Evolutionary conservation across 2,113 vertebrate genomes (phyloP).

Genomic region (Scomber japonicus): DNA sequence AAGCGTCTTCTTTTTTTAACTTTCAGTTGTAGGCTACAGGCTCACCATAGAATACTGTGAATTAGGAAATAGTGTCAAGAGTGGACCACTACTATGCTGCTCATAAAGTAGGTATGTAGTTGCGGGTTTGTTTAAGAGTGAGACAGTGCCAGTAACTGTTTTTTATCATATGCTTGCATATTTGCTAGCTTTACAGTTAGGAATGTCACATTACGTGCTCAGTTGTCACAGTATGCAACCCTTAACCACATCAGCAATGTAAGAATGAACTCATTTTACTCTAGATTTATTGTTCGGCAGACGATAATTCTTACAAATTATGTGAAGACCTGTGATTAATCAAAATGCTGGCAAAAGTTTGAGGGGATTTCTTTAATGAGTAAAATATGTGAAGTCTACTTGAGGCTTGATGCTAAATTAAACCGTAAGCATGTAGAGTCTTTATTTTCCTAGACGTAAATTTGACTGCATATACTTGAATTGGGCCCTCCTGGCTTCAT

Average conservation of each 20-base stretch:
- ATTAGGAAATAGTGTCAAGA: background rate
- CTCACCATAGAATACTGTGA: background rate
- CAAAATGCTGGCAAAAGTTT: constrained; percentile 42
- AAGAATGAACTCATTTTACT: constrained; percentile 1
- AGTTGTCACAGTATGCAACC: background rate
- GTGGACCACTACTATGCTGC: background rate
- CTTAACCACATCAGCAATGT: background rate
- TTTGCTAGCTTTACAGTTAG: background rate
- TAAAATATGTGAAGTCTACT: constrained; percentile 63
- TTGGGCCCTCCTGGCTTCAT: constrained; percentile 18
- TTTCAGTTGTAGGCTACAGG: no score
- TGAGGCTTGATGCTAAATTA: constrained; percentile 56
- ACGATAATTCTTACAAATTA: constrained; percentile 50
- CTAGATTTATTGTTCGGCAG: constrained; percentile 6
- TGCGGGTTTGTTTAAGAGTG: constrained; percentile 2
- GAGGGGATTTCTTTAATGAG: constrained; percentile 56
- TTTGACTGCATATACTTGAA: constrained; percentile 11
- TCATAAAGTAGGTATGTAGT: background rate
- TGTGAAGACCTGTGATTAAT: constrained; percentile 56
- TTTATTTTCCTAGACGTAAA: constrained; percentile 21
- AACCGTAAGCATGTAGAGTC: constrained; percentile 41
- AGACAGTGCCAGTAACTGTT: background rate
- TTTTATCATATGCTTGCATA: background rate
- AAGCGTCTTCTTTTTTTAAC: background rate
- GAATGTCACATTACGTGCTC: background rate